phyloP scores from a whole-genome alignment of 2,888 invertebrate genomes.

The Coleophora deauratella region DNA sequence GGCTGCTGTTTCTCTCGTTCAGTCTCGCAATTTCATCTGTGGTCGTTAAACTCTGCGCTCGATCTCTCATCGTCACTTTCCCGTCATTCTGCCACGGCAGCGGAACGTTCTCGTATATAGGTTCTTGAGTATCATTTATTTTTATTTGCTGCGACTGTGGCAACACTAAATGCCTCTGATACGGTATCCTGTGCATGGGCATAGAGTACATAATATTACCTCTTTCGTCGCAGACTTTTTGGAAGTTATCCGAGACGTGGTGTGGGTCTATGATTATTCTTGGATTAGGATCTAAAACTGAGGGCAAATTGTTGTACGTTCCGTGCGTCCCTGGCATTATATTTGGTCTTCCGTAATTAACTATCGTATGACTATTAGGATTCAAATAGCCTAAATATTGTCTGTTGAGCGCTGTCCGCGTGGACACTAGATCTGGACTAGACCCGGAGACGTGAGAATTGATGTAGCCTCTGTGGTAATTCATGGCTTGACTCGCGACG shows the following conservation, averaged over 20 bases:
- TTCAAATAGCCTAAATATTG: slow-evolving; percentile 57
- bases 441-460: slow-evolving; percentile 80
- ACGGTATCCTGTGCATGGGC: slow-evolving; percentile 66
- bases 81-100: slow-evolving; percentile 75
- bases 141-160: slow-evolving; percentile 59
- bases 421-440: slow-evolving; percentile 85
- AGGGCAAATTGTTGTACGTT: slow-evolving; percentile 82
- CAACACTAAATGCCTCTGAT: slow-evolving; percentile 64
- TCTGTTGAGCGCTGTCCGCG: slow-evolving; percentile 76
- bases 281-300: slow-evolving; percentile 68
- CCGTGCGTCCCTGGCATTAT: slow-evolving; percentile 75
- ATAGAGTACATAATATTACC: slow-evolving; percentile 78
- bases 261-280: slow-evolving; percentile 75
- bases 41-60: slow-evolving; percentile 82
- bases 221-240: slow-evolving; percentile 76
- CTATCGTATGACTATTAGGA: slow-evolving; percentile 37
- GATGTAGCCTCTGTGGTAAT: slow-evolving; percentile 60
- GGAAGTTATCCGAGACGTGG: slow-evolving; percentile 73
- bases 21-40: slow-evolving; percentile 76
- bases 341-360: slow-evolving; percentile 41
- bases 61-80: slow-evolving; percentile 42
- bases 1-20: slow-evolving; percentile 56
- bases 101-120: slow-evolving; percentile 88
- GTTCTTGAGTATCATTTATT: slow-evolving; percentile 73
- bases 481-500: slow-evolving; percentile 77